Base-by-base conservation (phyloP, 2,113 vertebrate species). In the Siphamia tubifer region DNA sequence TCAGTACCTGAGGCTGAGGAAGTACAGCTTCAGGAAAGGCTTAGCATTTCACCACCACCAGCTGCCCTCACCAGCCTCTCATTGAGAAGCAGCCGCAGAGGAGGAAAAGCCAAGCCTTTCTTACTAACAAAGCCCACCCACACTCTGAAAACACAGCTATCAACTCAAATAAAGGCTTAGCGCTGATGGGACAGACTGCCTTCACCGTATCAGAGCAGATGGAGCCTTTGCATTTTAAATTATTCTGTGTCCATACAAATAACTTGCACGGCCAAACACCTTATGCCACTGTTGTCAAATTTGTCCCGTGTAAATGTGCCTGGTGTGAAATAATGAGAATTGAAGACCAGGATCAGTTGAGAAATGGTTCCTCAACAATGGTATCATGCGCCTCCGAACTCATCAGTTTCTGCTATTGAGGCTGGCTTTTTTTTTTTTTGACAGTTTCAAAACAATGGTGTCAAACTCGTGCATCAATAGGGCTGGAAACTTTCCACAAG, bases 1-100 rank as follows among this genome's bases (percentile, higher is more conserved):
- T 74, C 60, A 63, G 21, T 62, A 83, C 87, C 84, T 62, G 81
- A 86, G 83, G 83, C 83, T 51, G 77, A 87, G 82, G 79, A 89
- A 87, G 77, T 74, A 68, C 42, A 49, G 84, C 84, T 85, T 76
- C 69, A 83, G 80, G 79, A 88, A 73, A 68, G 84, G 77, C 79
- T 90, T 83, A 83, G 64, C 79, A 71, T 85, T 79, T 82, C 65
- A 82, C 71, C 74, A 80, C 67, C 67, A 72, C 27, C 74, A 75
- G 60, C 79, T 65, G 65, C 77, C 69, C 69, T 82, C 83, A 42
- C 56, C 68, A 69, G 55, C 48, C 55, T 65, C 70, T 79, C 63
- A 79, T 69, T 77, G 62, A 84, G 60, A 52, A 83, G 65, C 56
- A 61, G 47, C 56, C 74, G 12, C 74, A 68, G 65, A 77, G 74